Evolutionary conservation across 2,888 invertebrate species (phyloP).

Genomic region (Heliothis peltigera): DNA sequence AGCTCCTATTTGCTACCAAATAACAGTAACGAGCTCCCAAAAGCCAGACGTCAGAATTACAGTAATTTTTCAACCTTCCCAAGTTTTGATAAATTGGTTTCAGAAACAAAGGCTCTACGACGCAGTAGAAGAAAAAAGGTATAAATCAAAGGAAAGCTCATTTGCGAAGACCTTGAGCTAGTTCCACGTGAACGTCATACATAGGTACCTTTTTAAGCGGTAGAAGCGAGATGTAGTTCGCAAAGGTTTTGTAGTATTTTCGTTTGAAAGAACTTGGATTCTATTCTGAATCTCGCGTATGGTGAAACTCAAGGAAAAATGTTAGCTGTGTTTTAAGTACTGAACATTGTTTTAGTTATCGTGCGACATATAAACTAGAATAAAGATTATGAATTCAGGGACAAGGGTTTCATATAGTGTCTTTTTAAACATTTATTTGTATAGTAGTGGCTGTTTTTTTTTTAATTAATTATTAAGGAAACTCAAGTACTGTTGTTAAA

Average conservation of each 20-base stretch:
- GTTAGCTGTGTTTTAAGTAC: neutral
- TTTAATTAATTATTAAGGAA: too few species aligned
- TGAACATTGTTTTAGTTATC: neutral
- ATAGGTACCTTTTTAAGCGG: conserved; percentile 36
- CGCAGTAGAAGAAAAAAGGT: conserved; percentile 16
- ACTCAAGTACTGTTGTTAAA: too few species aligned
- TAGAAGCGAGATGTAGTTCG: conserved; percentile 43
- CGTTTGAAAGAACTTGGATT: neutral
- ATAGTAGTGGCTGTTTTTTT: too few species aligned
- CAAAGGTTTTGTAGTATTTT: conserved; percentile 4
- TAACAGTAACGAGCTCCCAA: conserved; percentile 5
- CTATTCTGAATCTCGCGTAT: neutral
- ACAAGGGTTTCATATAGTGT: too few species aligned
- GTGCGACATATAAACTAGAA: too few species aligned
- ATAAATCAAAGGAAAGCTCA: conserved; percentile 54
- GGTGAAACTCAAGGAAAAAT: neutral
- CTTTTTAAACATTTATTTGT: too few species aligned
- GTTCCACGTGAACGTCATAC: conserved; percentile 21
- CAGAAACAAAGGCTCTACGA: conserved; percentile 20
- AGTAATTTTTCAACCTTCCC: conserved; percentile 23
- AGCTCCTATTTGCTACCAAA: neutral
- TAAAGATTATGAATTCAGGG: too few species aligned
- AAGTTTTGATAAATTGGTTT: conserved; percentile 39
- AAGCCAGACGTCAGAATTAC: conserved; percentile 22
- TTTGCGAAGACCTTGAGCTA: conserved; percentile 53